Base-by-base conservation (phyloP, 2,797 vertebrate genomes). In the Characodon lateralis region DNA sequence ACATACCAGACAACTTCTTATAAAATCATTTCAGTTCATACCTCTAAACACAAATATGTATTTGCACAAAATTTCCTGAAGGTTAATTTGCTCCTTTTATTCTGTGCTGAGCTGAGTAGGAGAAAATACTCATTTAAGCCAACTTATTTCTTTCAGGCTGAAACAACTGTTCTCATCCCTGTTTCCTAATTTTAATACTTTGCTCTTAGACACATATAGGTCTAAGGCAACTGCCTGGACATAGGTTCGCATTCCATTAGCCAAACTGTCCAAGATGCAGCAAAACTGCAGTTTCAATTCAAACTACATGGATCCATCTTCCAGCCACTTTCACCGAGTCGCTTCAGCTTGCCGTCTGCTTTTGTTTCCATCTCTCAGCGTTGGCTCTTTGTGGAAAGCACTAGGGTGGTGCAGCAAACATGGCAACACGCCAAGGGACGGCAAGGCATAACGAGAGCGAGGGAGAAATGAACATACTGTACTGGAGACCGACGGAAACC, bases 381-480 rank as follows among this genome's bases (percentile, higher is more conserved):
- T 46, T 16, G 5, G 74, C 58, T 71, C 82, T 72, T 35, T 58
- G 76, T 20, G 18, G 4, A 50, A 78, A 73, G 81, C 20, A 48
- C 71, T 78, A 78, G 78, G 87, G 78, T 65, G 75, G 77, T 83
- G 85, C 82, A 77, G 87, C 73, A 84, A 84, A 84, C 74, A 71
- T 80, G 83, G 84, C 88, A 82, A 58, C 71, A 35, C 0, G 78
- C 87, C 78, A 81, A 69, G 68, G 39, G 71, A 70, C 72, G 26
- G 61, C 48, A 69, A 51, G 63, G 35, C 76, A 70, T 72, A 83
- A 78, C 76, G 72, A 85, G 74, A 65, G 73, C 35, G 71, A 51
- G 48, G 51, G 72, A 58, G 77, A 78, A 82, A 72, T 31, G 78
- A 55, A 86, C 80, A 73, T 76, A 82, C 56, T 85, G 83, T 84